Evolutionary conservation across 2,888 invertebrate genomes (phyloP).

Genomic region (Cerceris ruficornis): DNA sequence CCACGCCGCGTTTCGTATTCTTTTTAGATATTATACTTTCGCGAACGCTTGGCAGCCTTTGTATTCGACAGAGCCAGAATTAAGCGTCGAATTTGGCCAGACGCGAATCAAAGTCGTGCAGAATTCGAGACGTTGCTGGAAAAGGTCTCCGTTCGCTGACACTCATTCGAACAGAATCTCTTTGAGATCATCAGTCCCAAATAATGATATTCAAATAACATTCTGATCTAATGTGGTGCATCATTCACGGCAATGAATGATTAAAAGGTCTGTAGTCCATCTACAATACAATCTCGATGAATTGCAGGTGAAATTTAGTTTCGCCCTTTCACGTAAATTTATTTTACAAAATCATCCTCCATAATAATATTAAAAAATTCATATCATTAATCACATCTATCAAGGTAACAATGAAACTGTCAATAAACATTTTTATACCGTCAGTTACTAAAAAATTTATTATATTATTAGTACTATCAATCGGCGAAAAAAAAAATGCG

Average conservation of each 20-base stretch:
- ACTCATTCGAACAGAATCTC: constrained; percentile 1
- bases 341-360: no score
- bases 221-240: not conserved
- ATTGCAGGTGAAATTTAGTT: not conserved
- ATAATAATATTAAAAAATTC: no score
- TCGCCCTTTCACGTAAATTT: no score
- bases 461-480: no score
- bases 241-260: no score
- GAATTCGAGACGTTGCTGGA: constrained; percentile 13
- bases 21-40: constrained; percentile 39
- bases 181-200: no score
- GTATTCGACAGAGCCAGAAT: constrained; percentile 22
- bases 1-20: constrained; percentile 44
- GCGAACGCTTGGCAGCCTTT: constrained; percentile 31
- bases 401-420: no score
- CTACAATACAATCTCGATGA: not conserved
- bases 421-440: no score
- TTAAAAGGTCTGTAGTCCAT: not conserved
- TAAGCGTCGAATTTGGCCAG: constrained; percentile 18
- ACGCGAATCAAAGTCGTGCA: constrained; percentile 44
- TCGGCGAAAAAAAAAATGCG: no score
- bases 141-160: constrained; percentile 38
- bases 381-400: no score
- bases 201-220: no score
- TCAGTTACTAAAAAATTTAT: no score